A percentile compares a stretch with the other conserved stretches of the same genome.
Conservation (phyloP, 2,888 invertebrate species). For the Barypeithes pellucidus region DNA sequence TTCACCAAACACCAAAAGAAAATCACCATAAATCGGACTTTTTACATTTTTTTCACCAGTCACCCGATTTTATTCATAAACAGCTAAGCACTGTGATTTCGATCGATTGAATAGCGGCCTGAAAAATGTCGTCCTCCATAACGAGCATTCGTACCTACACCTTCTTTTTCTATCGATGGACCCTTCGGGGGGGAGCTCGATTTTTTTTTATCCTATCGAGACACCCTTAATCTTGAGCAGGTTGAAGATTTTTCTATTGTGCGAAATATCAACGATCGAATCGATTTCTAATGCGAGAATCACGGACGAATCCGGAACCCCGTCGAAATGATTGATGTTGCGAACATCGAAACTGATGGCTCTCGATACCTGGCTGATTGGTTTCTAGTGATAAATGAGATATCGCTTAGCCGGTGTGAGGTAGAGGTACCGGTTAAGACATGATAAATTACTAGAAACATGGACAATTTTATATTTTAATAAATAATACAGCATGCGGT, state of each 20-base stretch:
- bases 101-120: no score
- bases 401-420: slow-evolving; percentile 62
- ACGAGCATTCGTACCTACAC: no score
- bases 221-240: not conserved
- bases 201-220: no score
- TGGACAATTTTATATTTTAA: slow-evolving; percentile 64
- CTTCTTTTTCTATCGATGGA: no score
- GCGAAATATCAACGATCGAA: slow-evolving; percentile 20
- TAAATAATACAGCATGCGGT: slow-evolving; percentile 55
- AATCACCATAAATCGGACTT: no score
- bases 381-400: slow-evolving; percentile 69
- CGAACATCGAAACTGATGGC: slow-evolving; percentile 66
- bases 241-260: slow-evolving; percentile 15
- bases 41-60: no score
- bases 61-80: no score
- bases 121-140: no score
- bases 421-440: slow-evolving; percentile 67
- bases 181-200: no score
- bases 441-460: slow-evolving; percentile 66
- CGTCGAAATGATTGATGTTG: slow-evolving; percentile 66
- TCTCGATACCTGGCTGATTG: slow-evolving; percentile 69
- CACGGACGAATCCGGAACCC: slow-evolving; percentile 54
- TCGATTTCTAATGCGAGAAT: slow-evolving; percentile 45
- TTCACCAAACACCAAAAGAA: no score
- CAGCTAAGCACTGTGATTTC: no score